Evolutionary conservation across 2,797 vertebrate genomes (phyloP), one percentile per base, ranked within the genome.

Genomic region (Alfaro cultratus): DNA sequence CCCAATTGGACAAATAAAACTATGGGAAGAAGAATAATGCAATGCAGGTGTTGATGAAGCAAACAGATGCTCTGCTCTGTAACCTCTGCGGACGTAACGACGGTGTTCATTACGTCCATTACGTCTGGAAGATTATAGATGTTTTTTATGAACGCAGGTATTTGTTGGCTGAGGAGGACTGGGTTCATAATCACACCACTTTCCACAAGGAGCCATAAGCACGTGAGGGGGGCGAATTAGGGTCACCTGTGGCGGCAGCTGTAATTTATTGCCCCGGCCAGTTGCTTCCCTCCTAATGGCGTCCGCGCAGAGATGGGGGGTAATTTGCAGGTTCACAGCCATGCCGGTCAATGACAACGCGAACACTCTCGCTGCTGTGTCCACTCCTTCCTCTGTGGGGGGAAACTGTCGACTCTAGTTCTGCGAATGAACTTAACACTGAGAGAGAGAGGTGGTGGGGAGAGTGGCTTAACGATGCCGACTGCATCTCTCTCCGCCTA

Each of bases 341-440:
- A 76, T 76, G 84, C 62, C 82, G 88, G 82, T 84, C 89, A 91
- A 90, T 92, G 93, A 92, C 90, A 92, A 74, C 21, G 60, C 41
- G 80, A 88, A 84, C 85, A 76, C 81, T 86, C 75, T 74, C 53
- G 3, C 82, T 80, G 73, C 53, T 43, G 64, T 36, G 67, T 46
- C 26, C 8, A 18, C 39, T 78, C 31, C 60, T 78, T 78, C 79
- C 82, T 81, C 73, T 68, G 41, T 74, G 76, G 85, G 82, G 82
- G 81, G 82, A 67, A 85, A 74, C 90, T 86, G 87, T 88, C 84
- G 0, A 83, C 46, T 88, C 71, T 72, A 79, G 86, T 85, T 90
- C 70, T 60, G 36, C 51, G 7, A 73, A 77, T 83, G 74, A 82
- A 84, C 85, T 88, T 64, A 76, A 87, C 47, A 45, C 43, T 0